phyloP scores from a whole-genome alignment of 2,113 vertebrate species.

The Nesospiza acunhae region DNA sequence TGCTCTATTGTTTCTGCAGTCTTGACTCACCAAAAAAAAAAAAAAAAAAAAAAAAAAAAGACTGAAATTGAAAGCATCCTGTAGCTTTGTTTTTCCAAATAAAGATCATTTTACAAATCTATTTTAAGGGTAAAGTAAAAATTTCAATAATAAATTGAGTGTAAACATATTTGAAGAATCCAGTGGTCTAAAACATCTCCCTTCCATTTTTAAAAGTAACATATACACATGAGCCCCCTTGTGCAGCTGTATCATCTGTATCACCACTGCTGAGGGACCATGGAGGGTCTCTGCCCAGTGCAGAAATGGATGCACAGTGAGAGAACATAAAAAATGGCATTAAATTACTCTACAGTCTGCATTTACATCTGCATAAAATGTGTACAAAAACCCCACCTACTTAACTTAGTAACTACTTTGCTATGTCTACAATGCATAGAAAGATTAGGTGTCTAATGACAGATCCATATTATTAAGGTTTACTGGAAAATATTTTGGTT shows the following conservation, averaged over 20 bases:
- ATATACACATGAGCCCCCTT: neutral
- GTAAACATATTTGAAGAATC: neutral
- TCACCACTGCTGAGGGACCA: neutral
- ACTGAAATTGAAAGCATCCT: neutral
- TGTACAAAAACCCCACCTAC: neutral
- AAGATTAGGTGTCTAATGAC: neutral
- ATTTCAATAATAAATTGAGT: neutral
- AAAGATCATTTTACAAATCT: neutral
- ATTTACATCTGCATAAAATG: neutral
- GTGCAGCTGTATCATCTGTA: neutral
- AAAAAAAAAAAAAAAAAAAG: neutral
- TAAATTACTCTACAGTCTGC: neutral
- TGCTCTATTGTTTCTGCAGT: neutral
- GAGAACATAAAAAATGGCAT: neutral
- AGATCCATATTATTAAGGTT: neutral
- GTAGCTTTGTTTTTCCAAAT: neutral
- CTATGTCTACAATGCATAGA: neutral
- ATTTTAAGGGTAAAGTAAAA: neutral
- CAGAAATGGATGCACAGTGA: neutral
- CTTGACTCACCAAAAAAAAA: neutral
- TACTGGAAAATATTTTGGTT: neutral
- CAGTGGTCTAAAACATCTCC: neutral
- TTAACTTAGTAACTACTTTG: neutral
- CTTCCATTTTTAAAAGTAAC: neutral
- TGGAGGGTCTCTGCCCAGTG: neutral